Conservation (phyloP, 1,140 invertebrate genomes). For the Lutraria rhynchaena region DNA sequence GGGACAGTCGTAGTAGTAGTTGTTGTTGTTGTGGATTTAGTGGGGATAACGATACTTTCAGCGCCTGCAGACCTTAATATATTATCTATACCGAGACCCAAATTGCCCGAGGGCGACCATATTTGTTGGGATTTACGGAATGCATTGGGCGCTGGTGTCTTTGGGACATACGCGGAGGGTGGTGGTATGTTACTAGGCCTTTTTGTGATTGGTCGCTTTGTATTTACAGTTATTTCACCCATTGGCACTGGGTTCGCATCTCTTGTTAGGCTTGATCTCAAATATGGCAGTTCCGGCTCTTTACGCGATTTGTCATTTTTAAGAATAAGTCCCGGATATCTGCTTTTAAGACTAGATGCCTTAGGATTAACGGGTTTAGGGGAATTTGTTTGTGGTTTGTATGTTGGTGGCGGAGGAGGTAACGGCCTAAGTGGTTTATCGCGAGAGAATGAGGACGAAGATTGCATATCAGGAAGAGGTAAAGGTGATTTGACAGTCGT, state of each 20-base stretch:
- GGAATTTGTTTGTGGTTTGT: too few species aligned
- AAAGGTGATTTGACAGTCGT: too few species aligned
- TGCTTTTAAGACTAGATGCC: not conserved
- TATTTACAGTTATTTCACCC: too few species aligned
- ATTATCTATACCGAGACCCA: constrained; percentile 36
- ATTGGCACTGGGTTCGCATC: too few species aligned
- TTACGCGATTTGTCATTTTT: not conserved
- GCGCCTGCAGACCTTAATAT: constrained; percentile 25
- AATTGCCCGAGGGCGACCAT: constrained; percentile 36
- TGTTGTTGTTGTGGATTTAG: constrained; percentile 19
- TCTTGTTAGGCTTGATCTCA: too few species aligned
- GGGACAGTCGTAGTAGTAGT: constrained; percentile 9
- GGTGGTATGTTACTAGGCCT: too few species aligned
- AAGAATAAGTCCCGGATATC: constrained; percentile 3
- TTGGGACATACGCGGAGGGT: not conserved
- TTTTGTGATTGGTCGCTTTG: too few species aligned
- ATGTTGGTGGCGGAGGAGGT: too few species aligned
- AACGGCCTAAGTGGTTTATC: too few species aligned
- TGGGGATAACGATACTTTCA: constrained; percentile 37
- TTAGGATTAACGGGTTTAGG: not conserved
- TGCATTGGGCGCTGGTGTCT: not conserved
- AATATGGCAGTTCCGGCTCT: too few species aligned
- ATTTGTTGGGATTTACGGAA: constrained; percentile 41
- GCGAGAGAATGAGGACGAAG: too few species aligned
- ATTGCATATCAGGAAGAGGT: too few species aligned